Evolutionary conservation across 2,888 invertebrate genomes (phyloP).

Genomic region (Eupeodes luniger): DNA sequence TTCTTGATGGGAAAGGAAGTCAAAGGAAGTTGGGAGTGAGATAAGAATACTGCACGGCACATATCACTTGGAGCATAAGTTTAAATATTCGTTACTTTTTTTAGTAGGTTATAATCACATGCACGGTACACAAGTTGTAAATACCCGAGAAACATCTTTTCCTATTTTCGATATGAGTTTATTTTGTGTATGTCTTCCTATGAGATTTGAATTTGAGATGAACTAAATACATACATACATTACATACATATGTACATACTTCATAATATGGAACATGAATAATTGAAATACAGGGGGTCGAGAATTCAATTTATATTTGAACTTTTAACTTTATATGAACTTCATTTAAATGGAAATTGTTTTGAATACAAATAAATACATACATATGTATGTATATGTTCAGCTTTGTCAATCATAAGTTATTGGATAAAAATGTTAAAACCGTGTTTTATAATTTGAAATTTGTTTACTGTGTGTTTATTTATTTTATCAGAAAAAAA

Average conservation of each 20-base stretch:
- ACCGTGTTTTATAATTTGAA: no score
- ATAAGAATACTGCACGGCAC: conserved; percentile 48
- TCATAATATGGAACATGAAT: conserved; percentile 1
- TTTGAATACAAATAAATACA: no score
- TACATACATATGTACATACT: no score
- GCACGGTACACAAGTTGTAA: not conserved
- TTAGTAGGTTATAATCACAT: not conserved
- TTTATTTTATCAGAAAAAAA: no score
- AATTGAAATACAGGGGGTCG: not conserved
- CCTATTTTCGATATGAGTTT: conserved; percentile 2
- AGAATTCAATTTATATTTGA: no score
- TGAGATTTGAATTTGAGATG: conserved; percentile 19
- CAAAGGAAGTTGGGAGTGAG: conserved; percentile 58
- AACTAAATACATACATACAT: not conserved
- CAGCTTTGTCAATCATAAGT: no score
- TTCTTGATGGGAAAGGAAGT: conserved; percentile 71
- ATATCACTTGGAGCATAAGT: conserved; percentile 2
- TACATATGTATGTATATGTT: no score
- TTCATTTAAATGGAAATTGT: no score
- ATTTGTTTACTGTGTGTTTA: no score
- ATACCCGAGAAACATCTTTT: no score
- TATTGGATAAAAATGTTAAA: no score
- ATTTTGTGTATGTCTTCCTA: not conserved
- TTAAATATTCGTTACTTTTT: conserved; percentile 23
- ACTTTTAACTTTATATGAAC: no score